Evolutionary conservation across 2,113 vertebrate genomes (phyloP), one percentile per base, ranked within the genome.

Genomic region (Trochalopteron elliotii): DNA sequence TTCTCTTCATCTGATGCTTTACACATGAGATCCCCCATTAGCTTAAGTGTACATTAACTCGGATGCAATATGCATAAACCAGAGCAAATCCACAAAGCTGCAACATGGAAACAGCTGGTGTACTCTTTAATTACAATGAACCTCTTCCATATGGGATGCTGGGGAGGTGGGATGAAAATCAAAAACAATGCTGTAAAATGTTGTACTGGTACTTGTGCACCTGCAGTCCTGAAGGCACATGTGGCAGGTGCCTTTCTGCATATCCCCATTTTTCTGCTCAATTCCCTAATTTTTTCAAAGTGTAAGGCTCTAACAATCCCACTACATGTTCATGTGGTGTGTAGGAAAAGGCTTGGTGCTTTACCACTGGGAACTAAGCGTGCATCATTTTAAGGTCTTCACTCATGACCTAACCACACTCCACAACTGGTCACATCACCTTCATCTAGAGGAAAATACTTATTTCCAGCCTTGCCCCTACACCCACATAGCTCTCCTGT

Each of bases 71-170:
- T 47, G 44, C 33, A 31, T 56, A 89, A 93, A 86, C n/a, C 39
- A 50, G 59, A 90, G 56, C 28, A 77, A 90, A 92, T 77, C 12
- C 64, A 63, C 13, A 69, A 83, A 93, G 52, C 59, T 89, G 64
- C 42, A 74, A 37, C 59, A 35, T 23, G 64, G 64, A 91, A 89
- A 78, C 64, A 95, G 65, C 65, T 84, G 81, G 74, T 63, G 47
- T 52, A 39, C 50, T 80, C 33, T 56, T 40, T 90, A 80, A 80
- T 76, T 86, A 31, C 42, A 50, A 56, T 49, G 39, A 88, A 45
- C 5, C 9, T 37, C 42, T 72, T 83, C 33, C 5, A 2, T 45
- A 57, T 55, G 40, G 30, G 64, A 30, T 79, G 11, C 9, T 63
- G 27, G 31, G 30, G 24, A 55, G 71, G n/a, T 79, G 52, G 69